Evolutionary conservation across 1,140 invertebrate genomes (phyloP), one percentile per base, ranked within the genome.

Genomic region (Ephestia elutella): DNA sequence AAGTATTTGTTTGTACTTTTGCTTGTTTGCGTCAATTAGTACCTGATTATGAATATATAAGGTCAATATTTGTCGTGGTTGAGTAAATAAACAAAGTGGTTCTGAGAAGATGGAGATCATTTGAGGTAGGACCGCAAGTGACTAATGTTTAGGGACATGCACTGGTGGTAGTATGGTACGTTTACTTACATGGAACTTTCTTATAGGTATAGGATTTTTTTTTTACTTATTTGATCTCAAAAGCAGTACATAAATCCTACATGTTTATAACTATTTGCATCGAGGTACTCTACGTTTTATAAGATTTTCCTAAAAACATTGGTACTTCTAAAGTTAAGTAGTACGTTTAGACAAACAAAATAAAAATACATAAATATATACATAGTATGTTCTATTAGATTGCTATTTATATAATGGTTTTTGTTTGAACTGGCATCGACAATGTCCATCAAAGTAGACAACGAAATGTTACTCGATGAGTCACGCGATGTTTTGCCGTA

Each of bases 21-120:
- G 30, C 30, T 32, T 32, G 30, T 32, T 32, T 32, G 30, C 50
- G 21, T 10, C 50, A 25, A 53, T 53, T 53, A 53, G 50, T 53
- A 53, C 38, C 13, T 25, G 21, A 53, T n/a, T 53, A 53, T 10
- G n/a, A 53, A 53, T 53, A 53, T 18, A 53, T 53, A 25, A 25
- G 50, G 9, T 21, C 50, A 53, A 53, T 53, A 53, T 21, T 21
- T 10, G 18, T 20, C 19, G 21, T 5, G 50, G 21, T 21, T n/a
- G 19, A 18, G 20, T 53, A 53, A 53, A 53, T 25, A 53, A 53
- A 25, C 20, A 53, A 25, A 25, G 19, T 50, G 8, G 18, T 50
- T 53, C 50, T 53, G 3, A 25, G 50, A 53, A 53, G 5, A 8
- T 50, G 13, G 20, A 25, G 30, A 32, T 28, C 9, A 21, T 44